Base-by-base conservation (phyloP, 2,113 vertebrate genomes). In the Nestor notabilis region DNA sequence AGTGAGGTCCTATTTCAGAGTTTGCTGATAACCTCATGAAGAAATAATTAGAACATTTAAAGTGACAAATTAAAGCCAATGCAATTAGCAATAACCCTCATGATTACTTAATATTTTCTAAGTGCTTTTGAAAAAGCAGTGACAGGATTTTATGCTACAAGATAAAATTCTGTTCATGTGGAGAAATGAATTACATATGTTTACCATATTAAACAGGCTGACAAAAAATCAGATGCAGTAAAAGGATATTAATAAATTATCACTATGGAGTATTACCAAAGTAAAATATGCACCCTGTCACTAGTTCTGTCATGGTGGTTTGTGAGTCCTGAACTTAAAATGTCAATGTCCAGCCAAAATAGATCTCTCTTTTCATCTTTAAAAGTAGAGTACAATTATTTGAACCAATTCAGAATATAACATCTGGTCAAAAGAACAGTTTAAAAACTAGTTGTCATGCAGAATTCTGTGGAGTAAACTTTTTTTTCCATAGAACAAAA, bases 1-100 rank as follows among this genome's bases (percentile, higher is more conserved):
- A 95, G 33, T 50, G 79, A 96, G 84, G 81, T 91, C 83, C 56
- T 85, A 83, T 94, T 97, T 94, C 94, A 94, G 41, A 97, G 92
- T 90, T 89, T 97, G 89, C 88, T 95, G 87, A 97, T 94, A 96
- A 96, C 90, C 87, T 95, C 86, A 97, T 43, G 72, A 97, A 94
- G 95, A 97, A 98, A 96, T 96, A 93, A 95, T 97, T 96, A 93
- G 80, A 96, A 97, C 90, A 97, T 97, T 97, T 97, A 90, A 97
- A 97, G 90, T 87, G 72, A 95, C 80, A 97, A 98, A 97, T 95
- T 96, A 93, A 93, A 97, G 70, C 74, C 92, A 76, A 87, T 95
- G 92, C 94, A 96, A 97, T 97, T 83, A 98, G 96, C 87, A 97
- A 95, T 97, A 97, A 90, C 94, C 86, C 90, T 94, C 94, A 94